Base-by-base conservation (phyloP, 2,113 vertebrate species). In the Origma solitaria region DNA sequence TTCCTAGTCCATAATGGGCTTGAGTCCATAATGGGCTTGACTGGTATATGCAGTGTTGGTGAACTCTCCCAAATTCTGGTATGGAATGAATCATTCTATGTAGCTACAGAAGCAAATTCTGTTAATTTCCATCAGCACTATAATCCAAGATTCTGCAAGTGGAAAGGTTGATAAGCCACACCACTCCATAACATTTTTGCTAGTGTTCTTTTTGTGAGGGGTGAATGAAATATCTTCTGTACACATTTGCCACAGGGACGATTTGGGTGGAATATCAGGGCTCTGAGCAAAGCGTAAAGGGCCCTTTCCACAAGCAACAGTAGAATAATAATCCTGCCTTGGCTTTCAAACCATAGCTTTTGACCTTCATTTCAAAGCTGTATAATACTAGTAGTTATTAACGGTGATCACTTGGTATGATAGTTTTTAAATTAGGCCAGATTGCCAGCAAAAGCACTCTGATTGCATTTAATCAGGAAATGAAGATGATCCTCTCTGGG, bases 351-450 rank as follows among this genome's bases (percentile, higher is more conserved):
- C 27, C 50, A 45, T 56, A 90, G 47, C 38, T 95, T 97, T 97
- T 97, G 96, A 96, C 94, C 96, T 97, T 97, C 61, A 58, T 96
- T 97, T 96, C 91, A 86, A 95, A 90, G 77, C 78, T 85, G 58
- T 92, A 56, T 90, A 94, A 96, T 93, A 94, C 50, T 92, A 71
- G 80, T 88, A 64, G 92, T 92, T 97, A 96, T 96, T 97, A 97
- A 73, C 66, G 93, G 91, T 92, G 96, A 97, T 96, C 85, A 82
- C 57, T 92, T 93, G 77, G 91, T 94, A 88, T 91, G 97, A 95
- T 97, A 93, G 87, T 73, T 98, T 97, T 95, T 86, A 97, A 97
- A 97, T 98, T 97, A 97, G 68, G 89, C 72, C 76, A 96, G 75
- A 95, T 94, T 97, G 75, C 76, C 61, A 93, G 50, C 77, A 81